Evolutionary conservation across 2,113 vertebrate genomes (phyloP), one percentile per base, ranked within the genome.

Genomic region (Papio anubis): DNA sequence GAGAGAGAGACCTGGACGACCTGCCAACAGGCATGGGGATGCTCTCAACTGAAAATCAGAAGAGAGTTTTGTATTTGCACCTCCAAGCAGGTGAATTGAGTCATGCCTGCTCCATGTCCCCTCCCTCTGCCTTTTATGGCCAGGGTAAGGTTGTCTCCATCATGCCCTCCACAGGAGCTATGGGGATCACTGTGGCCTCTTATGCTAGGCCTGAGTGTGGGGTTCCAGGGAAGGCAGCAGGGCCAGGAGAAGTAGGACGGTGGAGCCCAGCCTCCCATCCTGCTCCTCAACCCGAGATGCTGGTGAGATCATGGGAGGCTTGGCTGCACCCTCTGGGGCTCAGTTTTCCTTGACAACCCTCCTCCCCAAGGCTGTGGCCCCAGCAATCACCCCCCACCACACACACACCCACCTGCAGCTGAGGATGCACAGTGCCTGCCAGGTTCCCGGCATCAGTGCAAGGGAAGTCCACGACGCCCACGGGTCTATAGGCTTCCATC

Each of bases 391-490:
- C 40, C 38, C 6, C 2, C 1, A 20, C 4, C 5, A 12, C 7
- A 0, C 3, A 12, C 78, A 57, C 45, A 90, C 79, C 1, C 10
- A 87, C 96, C 96, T 97, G 97, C 64, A 98, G 85, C 64, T 20
- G 88, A 18, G 96, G 96, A 18, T 97, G 97, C 59, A 96, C 94
- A 0, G 57, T 48, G 59, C 96, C 97, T 0, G 88, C 90, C 76
- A 96, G 25, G 27, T 93, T 23, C 3, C 96, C 88, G 0, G 87
- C 72, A 0, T 82, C 40, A 0, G 88, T 52, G 64, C 64, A 86
- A 0, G 97, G 99, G 87, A 98, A 99, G 97, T 99, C 99, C 3
- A 99, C n/a, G 1, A 2, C 81, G 43, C 79, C 94, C 11, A 88
- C 32, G 0, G 1, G 0, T 11, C 32, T 95, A 83, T 98, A 99